These are phyloP conservation scores for Myripristis murdjan DNA, from an alignment of 2,797 vertebrate genomes.

Conservation along the genomic window DNA sequence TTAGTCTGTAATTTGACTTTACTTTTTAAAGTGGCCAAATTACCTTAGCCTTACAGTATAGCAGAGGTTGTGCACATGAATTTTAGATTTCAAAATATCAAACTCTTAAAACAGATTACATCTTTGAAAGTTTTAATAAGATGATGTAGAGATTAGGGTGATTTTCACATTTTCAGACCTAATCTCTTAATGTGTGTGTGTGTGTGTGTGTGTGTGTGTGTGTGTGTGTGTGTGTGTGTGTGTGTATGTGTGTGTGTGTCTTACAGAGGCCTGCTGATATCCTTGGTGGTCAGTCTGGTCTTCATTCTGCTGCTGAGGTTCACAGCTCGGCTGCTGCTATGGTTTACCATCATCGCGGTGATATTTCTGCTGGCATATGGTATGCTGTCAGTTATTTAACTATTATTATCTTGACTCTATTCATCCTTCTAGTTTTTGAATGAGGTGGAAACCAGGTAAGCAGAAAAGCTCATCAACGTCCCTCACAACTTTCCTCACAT, in stretches of 20 bases:
- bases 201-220: background rate
- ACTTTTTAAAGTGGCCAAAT: background rate
- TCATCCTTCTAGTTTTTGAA: too few relatives aligned
- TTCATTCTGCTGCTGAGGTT: conserved; percentile 93
- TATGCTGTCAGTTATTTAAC: conserved; percentile 59
- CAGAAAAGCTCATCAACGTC: too few relatives aligned
- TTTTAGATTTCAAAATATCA: too few relatives aligned
- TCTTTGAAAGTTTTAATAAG: too few relatives aligned
- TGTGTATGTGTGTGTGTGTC: conserved; percentile 14
- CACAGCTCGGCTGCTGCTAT: conserved; percentile 90
- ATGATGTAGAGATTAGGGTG: background rate
- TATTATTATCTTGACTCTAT: too few relatives aligned
- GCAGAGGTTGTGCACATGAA: too few relatives aligned
- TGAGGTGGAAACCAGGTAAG: too few relatives aligned
- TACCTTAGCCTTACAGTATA: background rate
- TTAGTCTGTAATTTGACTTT: background rate
- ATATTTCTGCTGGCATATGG: conserved; percentile 90
- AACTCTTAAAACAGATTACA: too few relatives aligned
- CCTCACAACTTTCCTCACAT: too few relatives aligned
- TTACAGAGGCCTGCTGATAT: conserved; percentile 89
- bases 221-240: conserved; percentile 22
- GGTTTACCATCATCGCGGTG: conserved; percentile 89
- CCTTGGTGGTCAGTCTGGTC: conserved; percentile 89
- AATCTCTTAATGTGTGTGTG: background rate
- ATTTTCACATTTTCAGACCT: too few relatives aligned